Evolutionary conservation across 92 coral and sea anemone species (phyloP), one percentile per base, ranked within the genome.

Genomic region (Parazoanthus atlanticus): DNA sequence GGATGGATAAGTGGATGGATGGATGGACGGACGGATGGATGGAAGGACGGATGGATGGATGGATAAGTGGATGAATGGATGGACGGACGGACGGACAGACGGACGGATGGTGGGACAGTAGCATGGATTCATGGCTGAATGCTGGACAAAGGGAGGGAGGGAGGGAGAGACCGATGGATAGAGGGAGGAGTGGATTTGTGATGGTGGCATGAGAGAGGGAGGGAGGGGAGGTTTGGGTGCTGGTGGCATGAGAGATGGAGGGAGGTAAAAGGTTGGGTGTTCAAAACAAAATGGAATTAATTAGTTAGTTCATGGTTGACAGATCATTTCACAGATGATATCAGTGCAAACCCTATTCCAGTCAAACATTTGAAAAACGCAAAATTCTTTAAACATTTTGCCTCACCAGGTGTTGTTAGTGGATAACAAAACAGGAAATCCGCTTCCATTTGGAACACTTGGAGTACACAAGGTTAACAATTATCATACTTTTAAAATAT

Each of bases 381-480:
- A 5, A 21, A 67, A 13, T 3, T 36, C 16, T 21, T 19, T 3
- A 13, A 41, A 71, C 28, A 31, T 38, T 32, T 54, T 28, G 28
- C 41, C 43, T 56, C 29, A 66, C 15, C 84, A 97, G 99, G 99
- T 97, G n/a, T 88, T 97, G 56, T 93, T 97, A 16, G 98, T 97
- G 15, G 99, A 97, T 82, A 96, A 91, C 82, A 97, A 95, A 73
- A 97, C 98, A 19, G 92, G 96, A 67, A 93, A 81, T 12, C 99
- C 99, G 17, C 93, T 96, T 31, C 99, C 99, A 32, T 96, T 96
- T 92, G 99, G 99, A 64, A 95, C 99, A 16, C 94, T 96, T 19
- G 99, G 99, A 52, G 93, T 96, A 66, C 98, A 96, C 92, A 96
- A 96, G 96, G 99, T 96, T 26, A 56, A 36, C 41, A 49, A 15